Conservation (phyloP, 2,888 invertebrate genomes). For the Labia minor region DNA sequence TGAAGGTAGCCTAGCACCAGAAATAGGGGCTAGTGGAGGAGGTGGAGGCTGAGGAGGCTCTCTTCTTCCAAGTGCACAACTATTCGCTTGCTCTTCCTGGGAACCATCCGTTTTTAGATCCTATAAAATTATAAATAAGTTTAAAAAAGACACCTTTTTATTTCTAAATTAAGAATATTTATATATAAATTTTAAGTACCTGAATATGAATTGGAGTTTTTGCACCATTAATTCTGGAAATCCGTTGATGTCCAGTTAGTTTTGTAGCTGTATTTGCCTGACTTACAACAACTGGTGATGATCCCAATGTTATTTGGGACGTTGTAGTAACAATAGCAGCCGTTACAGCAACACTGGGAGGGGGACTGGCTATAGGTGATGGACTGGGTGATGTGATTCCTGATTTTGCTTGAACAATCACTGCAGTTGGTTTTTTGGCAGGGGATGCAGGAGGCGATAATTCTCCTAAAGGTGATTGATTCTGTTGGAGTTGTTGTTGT, state of each 20-base stretch:
- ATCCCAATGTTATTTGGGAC: background rate
- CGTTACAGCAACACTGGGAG: background rate
- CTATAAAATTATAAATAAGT: too few relatives aligned
- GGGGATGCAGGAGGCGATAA: conserved; percentile 31
- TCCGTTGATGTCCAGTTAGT: conserved; percentile 20
- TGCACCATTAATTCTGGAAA: conserved; percentile 26
- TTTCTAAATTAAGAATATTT: too few relatives aligned
- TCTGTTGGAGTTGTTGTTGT: conserved; percentile 38
- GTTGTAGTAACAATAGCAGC: too few relatives aligned
- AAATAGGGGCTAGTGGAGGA: conserved; percentile 40
- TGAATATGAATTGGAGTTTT: conserved; percentile 22
- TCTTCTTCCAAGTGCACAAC: conserved; percentile 33
- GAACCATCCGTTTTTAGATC: background rate
- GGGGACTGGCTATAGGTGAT: background rate
- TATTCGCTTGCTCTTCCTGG: background rate
- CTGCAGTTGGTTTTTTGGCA: conserved; percentile 26
- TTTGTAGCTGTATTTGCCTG: background rate
- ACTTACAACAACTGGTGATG: conserved; percentile 25
- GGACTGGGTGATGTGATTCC: background rate
- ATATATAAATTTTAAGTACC: too few relatives aligned
- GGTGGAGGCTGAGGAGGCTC: conserved; percentile 41
- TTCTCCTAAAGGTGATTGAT: conserved; percentile 14
- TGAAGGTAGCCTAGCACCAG: conserved; percentile 28
- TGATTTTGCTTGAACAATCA: background rate
- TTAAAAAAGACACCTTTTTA: too few relatives aligned